Conservation (phyloP, 2,113 vertebrate species). For the Eublepharis macularius region DNA sequence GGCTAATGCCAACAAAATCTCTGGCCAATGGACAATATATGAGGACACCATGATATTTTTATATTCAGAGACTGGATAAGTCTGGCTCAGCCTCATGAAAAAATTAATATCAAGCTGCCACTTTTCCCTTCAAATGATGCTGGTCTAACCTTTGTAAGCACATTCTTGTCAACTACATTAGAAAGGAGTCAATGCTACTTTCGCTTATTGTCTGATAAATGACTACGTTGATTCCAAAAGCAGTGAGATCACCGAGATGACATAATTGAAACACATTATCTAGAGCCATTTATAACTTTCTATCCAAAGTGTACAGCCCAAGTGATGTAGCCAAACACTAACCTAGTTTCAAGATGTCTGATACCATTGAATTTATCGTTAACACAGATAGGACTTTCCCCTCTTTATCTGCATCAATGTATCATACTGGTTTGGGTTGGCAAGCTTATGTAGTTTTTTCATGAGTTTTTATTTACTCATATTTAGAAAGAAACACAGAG, state of each 20-base stretch:
- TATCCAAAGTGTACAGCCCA: background rate
- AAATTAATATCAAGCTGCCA: constrained; percentile 51
- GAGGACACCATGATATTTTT: constrained; percentile 37
- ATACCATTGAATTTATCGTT: constrained; percentile 2
- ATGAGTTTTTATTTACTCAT: constrained; percentile 3
- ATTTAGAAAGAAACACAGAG: background rate
- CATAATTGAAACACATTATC: background rate
- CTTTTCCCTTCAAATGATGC: background rate
- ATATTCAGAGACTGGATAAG: constrained; percentile 20
- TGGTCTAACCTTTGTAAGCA: constrained; percentile 38
- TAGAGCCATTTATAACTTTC: constrained; percentile 8
- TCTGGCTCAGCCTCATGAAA: constrained; percentile 15
- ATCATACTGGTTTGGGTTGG: background rate
- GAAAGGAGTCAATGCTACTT: constrained; percentile 25
- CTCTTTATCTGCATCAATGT: background rate
- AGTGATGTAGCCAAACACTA: background rate
- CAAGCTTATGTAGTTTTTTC: background rate
- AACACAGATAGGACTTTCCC: background rate
- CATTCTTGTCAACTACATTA: constrained; percentile 24
- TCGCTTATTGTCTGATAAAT: constrained; percentile 31
- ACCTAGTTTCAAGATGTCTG: background rate
- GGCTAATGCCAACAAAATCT: constrained; percentile 55
- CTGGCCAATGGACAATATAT: background rate
- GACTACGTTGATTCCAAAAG: constrained; percentile 10
- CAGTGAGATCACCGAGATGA: constrained; percentile 30